Percentiles rank a stretch among this genome's conserved stretches.
Conservation (phyloP, 2,888 invertebrate species). For the Lasioglossum calceatum region DNA sequence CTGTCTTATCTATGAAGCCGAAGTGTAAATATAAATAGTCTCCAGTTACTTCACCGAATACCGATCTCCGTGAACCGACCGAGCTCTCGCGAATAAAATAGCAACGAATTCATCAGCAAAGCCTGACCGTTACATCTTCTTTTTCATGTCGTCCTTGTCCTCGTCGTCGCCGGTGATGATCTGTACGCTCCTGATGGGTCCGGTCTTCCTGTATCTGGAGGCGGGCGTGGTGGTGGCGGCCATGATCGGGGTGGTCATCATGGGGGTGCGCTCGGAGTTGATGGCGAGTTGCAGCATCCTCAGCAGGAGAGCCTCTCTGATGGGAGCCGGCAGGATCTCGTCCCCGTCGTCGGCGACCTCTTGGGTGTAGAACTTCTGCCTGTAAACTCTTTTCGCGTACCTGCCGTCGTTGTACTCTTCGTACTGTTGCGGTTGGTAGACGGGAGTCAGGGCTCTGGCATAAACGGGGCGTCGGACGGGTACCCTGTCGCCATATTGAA, state of each 20-base stretch:
- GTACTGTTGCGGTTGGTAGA: slow-evolving; percentile 77
- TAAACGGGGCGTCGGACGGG: slow-evolving; percentile 77
- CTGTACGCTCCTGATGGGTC: slow-evolving; percentile 89
- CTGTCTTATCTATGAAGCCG: background rate
- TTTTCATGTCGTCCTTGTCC: slow-evolving; percentile 79
- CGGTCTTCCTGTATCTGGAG: slow-evolving; percentile 84
- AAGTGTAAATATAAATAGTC: background rate
- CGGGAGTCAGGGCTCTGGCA: slow-evolving; percentile 71
- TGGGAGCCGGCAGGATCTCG: slow-evolving; percentile 89
- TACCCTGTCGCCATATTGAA: slow-evolving; percentile 79
- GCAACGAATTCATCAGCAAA: background rate
- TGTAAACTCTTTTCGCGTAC: slow-evolving; percentile 80
- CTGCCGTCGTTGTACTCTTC: slow-evolving; percentile 80
- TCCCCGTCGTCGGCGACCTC: slow-evolving; percentile 84
- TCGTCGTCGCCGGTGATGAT: slow-evolving; percentile 88
- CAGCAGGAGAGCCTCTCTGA: slow-evolving; percentile 89
- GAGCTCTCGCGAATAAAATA: background rate
- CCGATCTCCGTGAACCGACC: background rate
- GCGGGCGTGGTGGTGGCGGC: slow-evolving; percentile 82
- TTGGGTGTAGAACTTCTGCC: slow-evolving; percentile 80
- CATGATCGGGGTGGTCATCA: slow-evolving; percentile 82
- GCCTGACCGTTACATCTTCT: slow-evolving; percentile 73
- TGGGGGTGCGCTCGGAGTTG: slow-evolving; percentile 85
- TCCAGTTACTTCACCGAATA: background rate
- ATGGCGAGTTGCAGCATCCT: slow-evolving; percentile 91